Base-by-base conservation (phyloP, 2,888 invertebrate species). In the Gasteruption jaculator region DNA sequence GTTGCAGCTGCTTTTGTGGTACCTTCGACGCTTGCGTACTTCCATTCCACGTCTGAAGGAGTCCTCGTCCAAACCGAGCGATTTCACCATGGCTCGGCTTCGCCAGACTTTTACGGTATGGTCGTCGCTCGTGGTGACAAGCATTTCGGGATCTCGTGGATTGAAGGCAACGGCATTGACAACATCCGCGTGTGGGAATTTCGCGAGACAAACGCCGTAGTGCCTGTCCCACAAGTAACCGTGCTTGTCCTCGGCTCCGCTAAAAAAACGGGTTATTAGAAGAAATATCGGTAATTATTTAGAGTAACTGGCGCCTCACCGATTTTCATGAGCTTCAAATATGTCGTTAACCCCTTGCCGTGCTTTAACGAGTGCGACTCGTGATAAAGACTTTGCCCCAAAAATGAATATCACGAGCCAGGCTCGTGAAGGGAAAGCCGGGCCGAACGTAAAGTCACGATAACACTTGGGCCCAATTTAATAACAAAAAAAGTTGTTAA, bases 101-200 rank as follows among this genome's bases (percentile, higher is more conserved):
- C 76, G 68, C 73, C 73, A 73, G 35, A 85, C 75, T 74, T 88
- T 89, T 36, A 90, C 79, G 4, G 80, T 80, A 58, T 78, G 78
- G 69, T 91, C 91, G 65, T 91, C 90, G 41, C 88, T 87, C 7
- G 86, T 86, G 5, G 89, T 86, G 5, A 91, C 82, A 20, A 90
- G 72, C 82, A 88, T 85, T 71, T 87, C 84, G 0, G 85, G 78
- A 71, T 90, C 85, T 45, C 74, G 74, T 1, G 89, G 87, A 72
- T 88, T 89, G 63, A 91, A 89, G 3, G 90, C 89, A 2, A 90
- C 89, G 14, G 85, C 85, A 71, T 89, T 90, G 0, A 90, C 90
- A 6, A 89, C 87, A 67, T 88, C 87, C 0, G 71, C 70, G 63
- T 91, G 90, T 3, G 83, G 85, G 53, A 83, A 83, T 59, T 83